Evolutionary conservation across 2,888 invertebrate species (phyloP).

Genomic region (Xiphydria camelus): DNA sequence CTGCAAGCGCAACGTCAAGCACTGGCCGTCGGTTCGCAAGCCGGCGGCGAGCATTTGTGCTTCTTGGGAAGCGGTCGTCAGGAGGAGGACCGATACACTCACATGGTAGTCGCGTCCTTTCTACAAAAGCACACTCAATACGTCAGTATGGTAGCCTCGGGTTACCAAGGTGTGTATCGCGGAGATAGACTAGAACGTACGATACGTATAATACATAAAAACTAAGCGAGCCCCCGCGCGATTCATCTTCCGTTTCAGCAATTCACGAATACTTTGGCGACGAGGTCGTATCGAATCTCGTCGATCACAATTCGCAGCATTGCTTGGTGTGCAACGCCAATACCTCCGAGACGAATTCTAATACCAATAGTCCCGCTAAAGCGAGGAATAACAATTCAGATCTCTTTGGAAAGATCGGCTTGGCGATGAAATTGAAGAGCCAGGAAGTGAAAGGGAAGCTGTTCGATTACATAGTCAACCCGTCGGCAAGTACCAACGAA

Average conservation of each 20-base stretch:
- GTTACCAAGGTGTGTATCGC: conserved; percentile 75
- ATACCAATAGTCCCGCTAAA: conserved; percentile 46
- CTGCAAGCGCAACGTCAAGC: conserved; percentile 88
- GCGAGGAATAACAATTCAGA: conserved; percentile 59
- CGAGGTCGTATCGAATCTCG: conserved; percentile 77
- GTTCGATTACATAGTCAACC: conserved; percentile 92
- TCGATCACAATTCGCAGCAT: conserved; percentile 79
- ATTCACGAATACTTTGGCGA: conserved; percentile 83
- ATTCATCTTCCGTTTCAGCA: conserved; percentile 56
- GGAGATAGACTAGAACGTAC: no score
- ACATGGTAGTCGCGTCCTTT: conserved; percentile 98
- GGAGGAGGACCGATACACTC: conserved; percentile 93
- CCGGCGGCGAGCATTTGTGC: conserved; percentile 86
- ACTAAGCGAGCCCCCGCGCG: no score
- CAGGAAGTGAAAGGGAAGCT: conserved; percentile 90
- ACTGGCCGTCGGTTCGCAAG: conserved; percentile 81
- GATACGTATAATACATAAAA: no score
- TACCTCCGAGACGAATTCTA: conserved; percentile 54
- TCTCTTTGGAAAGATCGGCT: conserved; percentile 80
- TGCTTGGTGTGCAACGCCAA: conserved; percentile 80
- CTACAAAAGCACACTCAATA: conserved; percentile 91
- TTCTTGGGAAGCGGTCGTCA: conserved; percentile 92
- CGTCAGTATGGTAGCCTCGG: conserved; percentile 89
- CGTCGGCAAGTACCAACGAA: conserved; percentile 63
- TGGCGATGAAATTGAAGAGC: conserved; percentile 87